A percentile compares a stretch with the other conserved stretches of the same genome.
phyloP scores from a whole-genome alignment of 2,113 vertebrate species.

The Manacus vitellinus region DNA sequence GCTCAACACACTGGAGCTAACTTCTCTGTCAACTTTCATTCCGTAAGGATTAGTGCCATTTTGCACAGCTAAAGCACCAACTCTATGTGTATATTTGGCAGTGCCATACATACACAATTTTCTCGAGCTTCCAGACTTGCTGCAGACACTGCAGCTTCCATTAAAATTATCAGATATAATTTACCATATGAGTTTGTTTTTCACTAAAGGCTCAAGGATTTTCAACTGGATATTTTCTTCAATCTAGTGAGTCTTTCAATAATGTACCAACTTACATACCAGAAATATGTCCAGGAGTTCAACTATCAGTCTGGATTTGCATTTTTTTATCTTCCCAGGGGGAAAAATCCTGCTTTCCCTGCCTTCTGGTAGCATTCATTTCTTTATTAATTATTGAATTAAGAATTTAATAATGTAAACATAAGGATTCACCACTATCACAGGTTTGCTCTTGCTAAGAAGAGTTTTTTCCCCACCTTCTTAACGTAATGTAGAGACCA shows the following conservation, averaged over 20 bases:
- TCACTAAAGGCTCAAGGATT: neutral
- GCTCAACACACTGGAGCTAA: neutral
- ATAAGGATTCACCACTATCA: neutral
- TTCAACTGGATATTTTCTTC: neutral
- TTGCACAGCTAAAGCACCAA: neutral
- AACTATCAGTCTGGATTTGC: neutral
- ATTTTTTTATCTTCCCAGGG: neutral
- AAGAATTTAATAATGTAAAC: neutral
- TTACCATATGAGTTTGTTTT: neutral
- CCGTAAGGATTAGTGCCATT: neutral
- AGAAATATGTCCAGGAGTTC: neutral
- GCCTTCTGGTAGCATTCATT: neutral
- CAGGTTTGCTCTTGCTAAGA: neutral
- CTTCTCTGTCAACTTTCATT: constrained; percentile 35
- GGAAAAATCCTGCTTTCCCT: neutral
- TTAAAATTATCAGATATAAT: neutral
- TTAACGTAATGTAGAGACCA: neutral
- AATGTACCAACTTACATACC: neutral
- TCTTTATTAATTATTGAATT: neutral
- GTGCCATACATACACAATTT: neutral
- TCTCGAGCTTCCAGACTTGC: neutral
- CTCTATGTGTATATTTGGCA: neutral
- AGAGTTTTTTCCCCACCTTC: neutral
- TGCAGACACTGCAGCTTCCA: neutral
- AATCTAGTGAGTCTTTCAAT: neutral